phyloP scores from a whole-genome alignment of 2,888 invertebrate species.

The Yponomeuta cagnagella region DNA sequence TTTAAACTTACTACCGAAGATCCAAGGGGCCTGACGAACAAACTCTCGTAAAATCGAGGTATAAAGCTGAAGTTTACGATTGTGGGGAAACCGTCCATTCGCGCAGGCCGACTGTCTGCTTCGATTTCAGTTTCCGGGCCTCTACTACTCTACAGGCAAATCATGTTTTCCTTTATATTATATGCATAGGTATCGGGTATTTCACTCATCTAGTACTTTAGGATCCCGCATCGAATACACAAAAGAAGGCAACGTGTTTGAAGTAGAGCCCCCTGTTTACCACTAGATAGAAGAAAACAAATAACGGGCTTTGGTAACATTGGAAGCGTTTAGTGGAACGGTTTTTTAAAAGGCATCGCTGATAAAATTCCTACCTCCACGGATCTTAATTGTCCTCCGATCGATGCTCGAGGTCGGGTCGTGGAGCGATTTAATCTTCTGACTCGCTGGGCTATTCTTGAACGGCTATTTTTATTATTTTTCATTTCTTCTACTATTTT shows the following conservation, averaged over 20 bases:
- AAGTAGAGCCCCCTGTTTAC: not conserved
- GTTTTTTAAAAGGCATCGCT: slow-evolving; percentile 40
- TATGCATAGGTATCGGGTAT: too few relatives aligned
- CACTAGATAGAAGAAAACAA: not conserved
- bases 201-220: too few relatives aligned
- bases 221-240: too few relatives aligned
- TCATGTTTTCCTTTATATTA: too few relatives aligned
- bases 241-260: too few relatives aligned
- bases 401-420: slow-evolving; percentile 39
- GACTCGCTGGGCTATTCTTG: slow-evolving; percentile 33
- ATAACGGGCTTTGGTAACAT: slow-evolving; percentile 32
- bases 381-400: slow-evolving; percentile 46
- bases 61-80: slow-evolving; percentile 14
- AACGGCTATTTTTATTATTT: slow-evolving; percentile 11
- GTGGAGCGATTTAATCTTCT: slow-evolving; percentile 38
- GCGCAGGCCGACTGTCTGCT: not conserved
- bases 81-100: not conserved
- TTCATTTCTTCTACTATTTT: not conserved
- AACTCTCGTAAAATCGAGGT: slow-evolving; percentile 9
- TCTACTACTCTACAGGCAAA: not conserved
- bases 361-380: slow-evolving; percentile 35
- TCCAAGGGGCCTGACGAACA: slow-evolving; percentile 9
- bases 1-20: not conserved
- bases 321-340: slow-evolving; percentile 28
- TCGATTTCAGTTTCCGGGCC: slow-evolving; percentile 1